These are phyloP conservation scores for Eustalomyia histrio DNA, from an alignment of 2,888 invertebrate species.

Conservation along the genomic window DNA sequence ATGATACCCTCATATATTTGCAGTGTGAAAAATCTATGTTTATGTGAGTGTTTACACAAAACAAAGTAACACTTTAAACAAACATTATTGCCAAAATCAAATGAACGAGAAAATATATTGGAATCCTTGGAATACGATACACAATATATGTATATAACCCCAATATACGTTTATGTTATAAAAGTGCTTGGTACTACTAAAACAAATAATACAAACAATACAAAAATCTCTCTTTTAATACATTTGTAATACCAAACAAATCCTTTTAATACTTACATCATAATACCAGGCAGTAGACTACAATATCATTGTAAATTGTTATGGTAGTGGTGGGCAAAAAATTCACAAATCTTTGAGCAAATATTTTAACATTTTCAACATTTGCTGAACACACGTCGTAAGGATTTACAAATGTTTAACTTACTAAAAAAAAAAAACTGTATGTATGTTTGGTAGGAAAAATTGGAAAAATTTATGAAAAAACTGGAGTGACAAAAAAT, in stretches of 20 bases:
- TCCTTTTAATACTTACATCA: conserved; percentile 33
- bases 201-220: conserved; percentile 35
- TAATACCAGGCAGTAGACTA: conserved; percentile 21
- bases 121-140: not conserved
- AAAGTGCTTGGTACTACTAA: conserved; percentile 1
- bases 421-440: conserved; percentile 10
- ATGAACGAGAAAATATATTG: conserved; percentile 38
- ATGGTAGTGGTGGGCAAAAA: conserved; percentile 29
- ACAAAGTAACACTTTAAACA: conserved; percentile 39
- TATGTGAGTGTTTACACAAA: conserved; percentile 31
- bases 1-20: not conserved
- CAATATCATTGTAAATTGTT: conserved; percentile 1
- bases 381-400: conserved; percentile 74
- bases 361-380: conserved; percentile 75
- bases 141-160: no score
- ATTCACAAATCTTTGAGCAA: conserved; percentile 70
- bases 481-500: not conserved
- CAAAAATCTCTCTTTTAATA: conserved; percentile 15
- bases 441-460: no score
- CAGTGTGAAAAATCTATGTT: not conserved
- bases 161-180: not conserved
- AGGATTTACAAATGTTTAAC: conserved; percentile 70
- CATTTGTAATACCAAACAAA: conserved; percentile 38
- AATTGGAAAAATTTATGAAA: not conserved
- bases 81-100: conserved; percentile 54